Conservation (phyloP, 2,113 vertebrate species). For the Tringa solitaria region DNA sequence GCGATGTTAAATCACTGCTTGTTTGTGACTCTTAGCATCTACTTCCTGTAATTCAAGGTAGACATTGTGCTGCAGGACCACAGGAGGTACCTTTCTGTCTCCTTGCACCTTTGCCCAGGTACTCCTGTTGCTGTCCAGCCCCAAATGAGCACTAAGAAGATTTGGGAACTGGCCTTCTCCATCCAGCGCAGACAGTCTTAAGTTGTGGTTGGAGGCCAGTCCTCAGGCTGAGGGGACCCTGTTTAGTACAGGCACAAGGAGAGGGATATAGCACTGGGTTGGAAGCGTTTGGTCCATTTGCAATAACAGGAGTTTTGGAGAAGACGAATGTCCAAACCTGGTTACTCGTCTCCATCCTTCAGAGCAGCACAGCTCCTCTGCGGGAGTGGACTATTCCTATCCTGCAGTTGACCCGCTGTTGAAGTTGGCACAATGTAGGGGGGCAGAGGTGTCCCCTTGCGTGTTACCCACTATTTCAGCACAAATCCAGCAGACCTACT, state of each 20-base stretch:
- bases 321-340: neutral
- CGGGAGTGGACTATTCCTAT: neutral
- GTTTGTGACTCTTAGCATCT: neutral
- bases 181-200: neutral
- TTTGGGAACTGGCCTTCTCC: neutral
- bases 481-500: neutral
- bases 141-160: neutral
- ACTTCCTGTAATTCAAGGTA: neutral
- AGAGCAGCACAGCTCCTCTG: neutral
- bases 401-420: neutral
- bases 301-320: neutral
- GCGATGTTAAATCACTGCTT: neutral
- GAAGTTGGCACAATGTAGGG: neutral
- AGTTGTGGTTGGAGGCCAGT: neutral
- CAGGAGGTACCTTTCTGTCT: neutral
- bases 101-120: neutral
- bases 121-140: neutral
- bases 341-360: neutral
- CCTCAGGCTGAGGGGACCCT: neutral
- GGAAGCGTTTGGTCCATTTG: neutral
- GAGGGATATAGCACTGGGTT: too few relatives aligned
- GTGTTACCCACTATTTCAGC: neutral
- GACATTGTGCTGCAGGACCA: neutral
- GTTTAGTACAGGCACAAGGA: neutral
- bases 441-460: neutral